phyloP scores from a whole-genome alignment of 1,140 invertebrate genomes.

The Cyphomyrmex costatus region DNA sequence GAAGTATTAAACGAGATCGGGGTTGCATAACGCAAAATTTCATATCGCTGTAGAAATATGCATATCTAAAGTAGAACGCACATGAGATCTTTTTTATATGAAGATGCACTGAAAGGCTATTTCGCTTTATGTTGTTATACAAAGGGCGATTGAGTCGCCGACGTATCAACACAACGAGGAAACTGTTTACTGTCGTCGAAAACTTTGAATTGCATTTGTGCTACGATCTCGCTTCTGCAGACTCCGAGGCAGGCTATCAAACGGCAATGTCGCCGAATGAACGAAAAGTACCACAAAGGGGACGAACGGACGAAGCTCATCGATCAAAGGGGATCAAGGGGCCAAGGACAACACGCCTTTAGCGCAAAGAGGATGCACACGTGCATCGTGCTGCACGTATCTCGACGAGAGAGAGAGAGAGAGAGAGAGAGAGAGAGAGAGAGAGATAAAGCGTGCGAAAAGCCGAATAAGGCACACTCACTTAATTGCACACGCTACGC shows the following conservation, averaged over 20 bases:
- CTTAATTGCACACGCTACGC: slow-evolving; percentile 50
- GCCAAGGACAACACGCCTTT: slow-evolving; percentile 43
- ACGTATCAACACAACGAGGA: slow-evolving; percentile 55
- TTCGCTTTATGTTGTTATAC: slow-evolving; percentile 62
- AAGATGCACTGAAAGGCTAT: slow-evolving; percentile 43
- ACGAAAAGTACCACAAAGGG: slow-evolving; percentile 63
- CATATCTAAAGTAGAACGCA: slow-evolving; percentile 37
- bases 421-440: not conserved
- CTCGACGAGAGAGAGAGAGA: slow-evolving; percentile 10
- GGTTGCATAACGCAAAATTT: slow-evolving; percentile 27
- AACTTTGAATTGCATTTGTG: slow-evolving; percentile 64
- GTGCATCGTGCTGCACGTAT: slow-evolving; percentile 29
- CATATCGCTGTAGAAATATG: slow-evolving; percentile 26
- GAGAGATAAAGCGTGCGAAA: slow-evolving; percentile 57
- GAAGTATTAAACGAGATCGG: slow-evolving; percentile 1
- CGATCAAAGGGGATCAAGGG: slow-evolving; percentile 59
- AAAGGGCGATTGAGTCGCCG: slow-evolving; percentile 52
- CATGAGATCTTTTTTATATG: slow-evolving; percentile 34
- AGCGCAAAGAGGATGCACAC: slow-evolving; percentile 48
- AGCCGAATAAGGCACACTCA: slow-evolving; percentile 54
- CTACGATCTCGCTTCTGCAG: slow-evolving; percentile 51
- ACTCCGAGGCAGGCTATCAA: slow-evolving; percentile 45
- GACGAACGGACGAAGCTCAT: slow-evolving; percentile 51
- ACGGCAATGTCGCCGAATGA: slow-evolving; percentile 64
- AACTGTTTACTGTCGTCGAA: slow-evolving; percentile 60